These are phyloP conservation scores for Rhabdomys pumilio DNA, from an alignment of 2,797 vertebrate genomes.

Conservation along the genomic window DNA sequence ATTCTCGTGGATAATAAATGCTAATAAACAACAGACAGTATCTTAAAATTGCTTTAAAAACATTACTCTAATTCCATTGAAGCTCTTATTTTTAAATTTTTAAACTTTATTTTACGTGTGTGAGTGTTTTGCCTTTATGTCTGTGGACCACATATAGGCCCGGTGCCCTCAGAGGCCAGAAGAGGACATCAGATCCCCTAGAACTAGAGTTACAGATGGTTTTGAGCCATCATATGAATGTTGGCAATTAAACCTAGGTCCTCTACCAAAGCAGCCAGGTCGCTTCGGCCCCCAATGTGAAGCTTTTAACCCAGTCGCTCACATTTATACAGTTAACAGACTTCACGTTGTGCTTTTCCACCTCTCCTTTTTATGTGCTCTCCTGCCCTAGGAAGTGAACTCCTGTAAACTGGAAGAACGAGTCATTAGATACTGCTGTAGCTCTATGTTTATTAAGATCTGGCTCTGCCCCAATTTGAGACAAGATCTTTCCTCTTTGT, in stretches of 20 bases:
- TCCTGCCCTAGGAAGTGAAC: conserved; percentile 18
- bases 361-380: conserved; percentile 47
- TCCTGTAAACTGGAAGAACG: conserved; percentile 11
- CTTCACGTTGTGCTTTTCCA: conserved; percentile 19
- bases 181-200: not conserved
- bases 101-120: not conserved
- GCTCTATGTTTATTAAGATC: conserved; percentile 61
- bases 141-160: not conserved
- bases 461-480: conserved; percentile 8
- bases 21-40: conserved; percentile 14
- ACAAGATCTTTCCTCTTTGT: conserved; percentile 55
- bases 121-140: not conserved
- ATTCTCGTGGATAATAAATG: not conserved
- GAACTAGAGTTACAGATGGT: not conserved
- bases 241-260: not conserved
- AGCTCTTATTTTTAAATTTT: not conserved
- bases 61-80: not conserved
- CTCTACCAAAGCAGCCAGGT: not conserved
- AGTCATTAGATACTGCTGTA: conserved; percentile 16
- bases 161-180: not conserved
- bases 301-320: conserved; percentile 56
- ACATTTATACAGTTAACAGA: conserved; percentile 62
- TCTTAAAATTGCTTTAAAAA: conserved; percentile 61
- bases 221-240: not conserved
- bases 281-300: not conserved